phyloP scores from a whole-genome alignment of 2,797 vertebrate species.

The Sebastes kiyomatsui region DNA sequence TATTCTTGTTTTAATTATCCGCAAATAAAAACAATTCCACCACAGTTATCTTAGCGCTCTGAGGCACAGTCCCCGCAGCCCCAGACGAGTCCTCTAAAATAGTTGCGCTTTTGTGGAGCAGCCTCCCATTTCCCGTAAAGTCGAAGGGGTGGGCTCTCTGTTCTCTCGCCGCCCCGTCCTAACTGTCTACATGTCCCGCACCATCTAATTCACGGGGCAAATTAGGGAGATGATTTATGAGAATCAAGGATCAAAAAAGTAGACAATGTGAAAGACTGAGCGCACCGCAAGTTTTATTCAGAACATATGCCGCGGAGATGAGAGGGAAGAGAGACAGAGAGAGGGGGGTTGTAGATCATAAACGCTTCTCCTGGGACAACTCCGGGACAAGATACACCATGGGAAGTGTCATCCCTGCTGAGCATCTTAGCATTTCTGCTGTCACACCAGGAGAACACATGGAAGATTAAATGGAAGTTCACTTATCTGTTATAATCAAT shows the following conservation, averaged over 20 bases:
- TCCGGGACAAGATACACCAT: conserved; percentile 59
- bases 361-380: conserved; percentile 50
- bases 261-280: conserved; percentile 76
- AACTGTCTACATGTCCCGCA: conserved; percentile 72
- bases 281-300: conserved; percentile 77
- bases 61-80: conserved; percentile 51
- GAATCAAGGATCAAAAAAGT: conserved; percentile 79
- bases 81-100: conserved; percentile 62
- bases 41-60: conserved; percentile 46
- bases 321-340: conserved; percentile 55
- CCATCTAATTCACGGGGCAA: conserved; percentile 80
- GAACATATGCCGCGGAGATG: conserved; percentile 76
- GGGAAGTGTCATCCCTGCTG: conserved; percentile 47
- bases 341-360: conserved; percentile 44
- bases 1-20: conserved; percentile 62
- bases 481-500: conserved; percentile 16
- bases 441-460: conserved; percentile 36
- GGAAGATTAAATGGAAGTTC: not conserved
- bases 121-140: conserved; percentile 81
- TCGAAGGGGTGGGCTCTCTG: conserved; percentile 66
- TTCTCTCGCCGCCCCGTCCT: conserved; percentile 55
- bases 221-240: conserved; percentile 81
- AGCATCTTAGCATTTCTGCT: conserved; percentile 40
- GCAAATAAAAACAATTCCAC: conserved; percentile 69
- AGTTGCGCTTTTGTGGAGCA: conserved; percentile 54